phyloP scores from a whole-genome alignment of 2,797 vertebrate genomes.

The Sebastes variabilis region DNA sequence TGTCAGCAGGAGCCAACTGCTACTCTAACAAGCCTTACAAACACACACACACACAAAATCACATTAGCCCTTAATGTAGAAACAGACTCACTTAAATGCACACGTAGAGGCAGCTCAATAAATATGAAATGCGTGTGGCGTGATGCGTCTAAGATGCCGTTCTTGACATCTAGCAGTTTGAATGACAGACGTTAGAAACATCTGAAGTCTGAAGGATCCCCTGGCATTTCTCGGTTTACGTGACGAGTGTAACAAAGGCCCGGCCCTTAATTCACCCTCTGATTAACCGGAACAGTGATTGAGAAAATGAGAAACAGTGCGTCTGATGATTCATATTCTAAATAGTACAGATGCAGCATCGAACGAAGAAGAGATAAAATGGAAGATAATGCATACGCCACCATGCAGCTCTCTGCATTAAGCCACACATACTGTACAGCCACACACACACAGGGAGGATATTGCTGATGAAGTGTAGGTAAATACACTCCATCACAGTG shows the following conservation, averaged over 20 bases:
- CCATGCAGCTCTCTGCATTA: background rate
- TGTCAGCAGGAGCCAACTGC: conserved; percentile 75
- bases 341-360: background rate
- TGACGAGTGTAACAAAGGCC: conserved; percentile 6
- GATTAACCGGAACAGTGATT: background rate
- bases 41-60: conserved; percentile 16
- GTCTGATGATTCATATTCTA: background rate
- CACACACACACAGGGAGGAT: conserved; percentile 20
- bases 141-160: background rate
- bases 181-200: conserved; percentile 33
- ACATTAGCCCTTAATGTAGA: conserved; percentile 17
- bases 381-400: background rate
- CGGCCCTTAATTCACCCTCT: background rate
- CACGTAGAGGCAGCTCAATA: background rate
- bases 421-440: background rate
- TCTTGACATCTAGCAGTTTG: conserved; percentile 42
- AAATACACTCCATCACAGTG: conserved; percentile 56
- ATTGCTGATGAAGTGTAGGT: conserved; percentile 51
- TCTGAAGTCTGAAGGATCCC: conserved; percentile 15
- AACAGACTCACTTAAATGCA: conserved; percentile 1
- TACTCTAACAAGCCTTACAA: conserved; percentile 66
- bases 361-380: background rate
- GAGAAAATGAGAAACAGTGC: background rate
- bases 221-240: conserved; percentile 8
- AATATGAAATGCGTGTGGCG: background rate